phyloP scores from a whole-genome alignment of 2,113 vertebrate genomes.

The Glaucomys volans region DNA sequence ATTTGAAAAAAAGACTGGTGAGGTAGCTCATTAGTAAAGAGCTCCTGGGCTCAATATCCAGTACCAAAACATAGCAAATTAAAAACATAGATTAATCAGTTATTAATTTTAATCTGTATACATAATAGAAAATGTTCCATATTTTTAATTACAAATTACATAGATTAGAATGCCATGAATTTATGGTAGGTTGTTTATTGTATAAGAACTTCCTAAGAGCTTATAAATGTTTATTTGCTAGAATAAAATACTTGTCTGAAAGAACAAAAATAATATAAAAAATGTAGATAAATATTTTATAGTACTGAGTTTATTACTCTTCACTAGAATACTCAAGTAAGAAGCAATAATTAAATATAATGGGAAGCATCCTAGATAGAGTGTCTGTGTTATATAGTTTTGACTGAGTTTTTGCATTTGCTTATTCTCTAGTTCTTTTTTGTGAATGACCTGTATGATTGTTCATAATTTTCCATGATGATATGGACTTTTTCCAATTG shows the following conservation, averaged over 20 bases:
- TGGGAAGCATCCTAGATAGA: not conserved
- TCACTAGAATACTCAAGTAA: not conserved
- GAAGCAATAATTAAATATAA: not conserved
- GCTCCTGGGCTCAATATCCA: too few relatives aligned
- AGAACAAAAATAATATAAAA: not conserved
- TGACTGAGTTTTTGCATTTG: not conserved
- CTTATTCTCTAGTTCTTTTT: not conserved
- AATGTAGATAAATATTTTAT: not conserved
- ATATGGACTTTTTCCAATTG: not conserved
- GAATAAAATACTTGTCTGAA: not conserved
- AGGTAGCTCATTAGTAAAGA: too few relatives aligned
- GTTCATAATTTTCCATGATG: not conserved
- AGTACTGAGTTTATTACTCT: not conserved
- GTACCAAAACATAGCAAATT: not conserved
- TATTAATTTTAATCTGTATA: constrained; percentile 40
- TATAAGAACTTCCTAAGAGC: not conserved
- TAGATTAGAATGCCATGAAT: not conserved
- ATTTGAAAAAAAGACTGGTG: too few relatives aligned
- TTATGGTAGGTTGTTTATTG: not conserved
- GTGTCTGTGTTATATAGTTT: not conserved
- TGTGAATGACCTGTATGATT: not conserved
- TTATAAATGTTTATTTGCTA: not conserved
- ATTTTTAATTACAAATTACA: not conserved
- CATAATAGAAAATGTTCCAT: not conserved
- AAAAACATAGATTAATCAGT: too few relatives aligned